Evolutionary conservation across 1,140 invertebrate genomes (phyloP).

Genomic region (Chironomus tepperi): DNA sequence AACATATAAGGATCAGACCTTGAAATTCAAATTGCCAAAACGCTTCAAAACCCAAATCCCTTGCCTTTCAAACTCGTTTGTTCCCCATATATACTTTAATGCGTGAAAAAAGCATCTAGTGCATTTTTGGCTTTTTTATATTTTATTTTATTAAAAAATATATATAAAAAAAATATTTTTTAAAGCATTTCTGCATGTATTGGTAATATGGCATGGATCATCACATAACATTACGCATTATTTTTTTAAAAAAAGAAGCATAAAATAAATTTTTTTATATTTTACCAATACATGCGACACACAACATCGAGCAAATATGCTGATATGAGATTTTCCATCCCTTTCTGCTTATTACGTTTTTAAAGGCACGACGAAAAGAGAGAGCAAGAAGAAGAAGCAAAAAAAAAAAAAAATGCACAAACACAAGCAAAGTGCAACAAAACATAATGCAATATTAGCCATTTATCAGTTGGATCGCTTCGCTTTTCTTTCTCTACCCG

Average conservation of each 20-base stretch:
- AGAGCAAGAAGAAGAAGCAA: neutral
- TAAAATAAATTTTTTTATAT: neutral
- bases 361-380: neutral
- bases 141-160: neutral
- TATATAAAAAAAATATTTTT: neutral
- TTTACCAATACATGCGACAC: neutral
- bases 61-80: neutral
- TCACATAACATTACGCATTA: conserved; percentile 18
- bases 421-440: neutral
- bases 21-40: no score
- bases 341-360: neutral
- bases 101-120: conserved; percentile 17
- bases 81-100: neutral
- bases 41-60: neutral
- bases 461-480: conserved; percentile 15
- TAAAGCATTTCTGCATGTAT: neutral
- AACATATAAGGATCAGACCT: no score
- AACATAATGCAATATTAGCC: conserved; percentile 18
- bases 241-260: neutral
- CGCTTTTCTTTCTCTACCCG: neutral
- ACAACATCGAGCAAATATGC: neutral
- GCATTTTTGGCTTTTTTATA: conserved; percentile 19
- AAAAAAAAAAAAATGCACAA: conserved; percentile 19
- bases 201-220: neutral
- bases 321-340: conserved; percentile 9